Evolutionary conservation across 2,113 vertebrate genomes (phyloP).

Genomic region (Kryptolebias marmoratus): DNA sequence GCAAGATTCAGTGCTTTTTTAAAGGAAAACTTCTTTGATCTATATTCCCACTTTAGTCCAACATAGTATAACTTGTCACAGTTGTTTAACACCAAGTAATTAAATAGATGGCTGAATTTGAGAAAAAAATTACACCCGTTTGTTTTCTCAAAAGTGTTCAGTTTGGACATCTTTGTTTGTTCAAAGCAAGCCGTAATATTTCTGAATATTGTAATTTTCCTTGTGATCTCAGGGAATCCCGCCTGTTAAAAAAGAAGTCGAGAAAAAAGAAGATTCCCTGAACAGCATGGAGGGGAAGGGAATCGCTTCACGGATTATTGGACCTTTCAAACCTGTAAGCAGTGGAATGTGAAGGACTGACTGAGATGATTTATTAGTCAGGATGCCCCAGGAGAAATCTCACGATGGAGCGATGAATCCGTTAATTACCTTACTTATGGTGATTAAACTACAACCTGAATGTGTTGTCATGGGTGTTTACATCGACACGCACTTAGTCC

Average conservation of each 20-base stretch:
- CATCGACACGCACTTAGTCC: too few relatives aligned
- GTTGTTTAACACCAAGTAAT: too few relatives aligned
- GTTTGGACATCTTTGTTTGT: background rate
- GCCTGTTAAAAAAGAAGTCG: constrained; percentile 88
- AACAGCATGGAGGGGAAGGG: constrained; percentile 89
- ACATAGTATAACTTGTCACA: too few relatives aligned
- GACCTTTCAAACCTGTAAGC: constrained; percentile 93
- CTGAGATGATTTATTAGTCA: background rate
- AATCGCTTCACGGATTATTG: constrained; percentile 92
- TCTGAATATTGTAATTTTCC: constrained; percentile 6
- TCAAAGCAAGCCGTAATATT: background rate
- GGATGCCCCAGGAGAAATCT: background rate
- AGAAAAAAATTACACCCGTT: background rate
- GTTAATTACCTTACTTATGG: too few relatives aligned
- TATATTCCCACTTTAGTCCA: background rate
- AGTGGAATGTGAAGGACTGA: background rate
- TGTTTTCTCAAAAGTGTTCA: background rate
- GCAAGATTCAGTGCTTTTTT: background rate
- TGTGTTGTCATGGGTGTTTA: background rate
- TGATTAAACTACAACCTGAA: background rate
- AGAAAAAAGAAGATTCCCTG: constrained; percentile 80
- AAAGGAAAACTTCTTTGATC: background rate
- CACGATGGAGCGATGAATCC: background rate
- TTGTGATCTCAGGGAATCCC: constrained; percentile 84
- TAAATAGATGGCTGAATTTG: too few relatives aligned